phyloP scores from a whole-genome alignment of 2,888 invertebrate genomes.

The Diogma glabrata region DNA sequence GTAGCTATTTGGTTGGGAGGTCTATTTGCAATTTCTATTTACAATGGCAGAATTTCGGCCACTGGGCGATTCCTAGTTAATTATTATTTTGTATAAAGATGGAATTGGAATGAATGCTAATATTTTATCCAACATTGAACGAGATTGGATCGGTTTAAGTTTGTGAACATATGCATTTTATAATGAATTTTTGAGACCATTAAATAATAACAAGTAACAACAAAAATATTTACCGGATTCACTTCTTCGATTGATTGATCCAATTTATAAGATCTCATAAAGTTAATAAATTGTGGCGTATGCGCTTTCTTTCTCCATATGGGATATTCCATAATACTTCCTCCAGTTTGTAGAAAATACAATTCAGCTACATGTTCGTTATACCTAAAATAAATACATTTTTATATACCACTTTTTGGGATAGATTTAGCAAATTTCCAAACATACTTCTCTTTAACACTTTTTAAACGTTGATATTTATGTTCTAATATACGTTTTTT shows the following conservation, averaged over 20 bases:
- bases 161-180: too few species aligned
- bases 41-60: too few species aligned
- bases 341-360: conserved; percentile 76
- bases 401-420: neutral
- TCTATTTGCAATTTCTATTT: too few species aligned
- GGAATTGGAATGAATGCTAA: neutral
- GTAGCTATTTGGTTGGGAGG: too few species aligned
- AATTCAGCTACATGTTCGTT: conserved; percentile 71
- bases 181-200: too few species aligned
- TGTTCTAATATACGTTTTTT: conserved; percentile 59
- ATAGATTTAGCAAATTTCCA: neutral
- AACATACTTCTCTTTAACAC: conserved; percentile 50
- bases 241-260: conserved; percentile 30
- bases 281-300: conserved; percentile 59
- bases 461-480: conserved; percentile 55
- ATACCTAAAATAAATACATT: conserved; percentile 38
- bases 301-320: conserved; percentile 74
- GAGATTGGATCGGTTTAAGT: too few species aligned
- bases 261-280: conserved; percentile 51
- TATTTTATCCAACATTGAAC: too few species aligned
- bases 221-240: conserved; percentile 1
- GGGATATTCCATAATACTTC: conserved; percentile 80
- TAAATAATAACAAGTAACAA: too few species aligned
- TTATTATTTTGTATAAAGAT: too few species aligned
- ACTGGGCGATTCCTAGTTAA: too few species aligned